These are phyloP conservation scores for Rotaria socialis DNA, from an alignment of 2,888 invertebrate genomes.

Conservation along the genomic window DNA sequence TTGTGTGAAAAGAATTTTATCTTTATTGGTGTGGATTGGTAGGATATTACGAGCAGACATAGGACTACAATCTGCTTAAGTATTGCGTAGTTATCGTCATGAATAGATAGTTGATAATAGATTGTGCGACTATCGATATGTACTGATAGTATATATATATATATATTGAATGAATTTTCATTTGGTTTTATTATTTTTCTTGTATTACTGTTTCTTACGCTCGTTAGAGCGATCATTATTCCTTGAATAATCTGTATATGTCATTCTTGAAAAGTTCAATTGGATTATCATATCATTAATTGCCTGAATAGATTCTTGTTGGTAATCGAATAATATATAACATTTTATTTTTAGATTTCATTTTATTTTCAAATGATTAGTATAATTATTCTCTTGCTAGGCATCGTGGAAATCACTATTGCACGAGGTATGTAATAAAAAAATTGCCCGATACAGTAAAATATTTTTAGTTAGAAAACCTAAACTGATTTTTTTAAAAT, in stretches of 20 bases:
- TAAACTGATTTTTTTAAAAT: neutral
- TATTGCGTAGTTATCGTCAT: slow-evolving; percentile 1
- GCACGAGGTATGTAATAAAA: neutral
- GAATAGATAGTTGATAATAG: slow-evolving; percentile 4
- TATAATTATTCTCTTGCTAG: neutral
- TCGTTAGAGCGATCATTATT: neutral
- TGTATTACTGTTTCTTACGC: neutral
- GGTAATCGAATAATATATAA: too few relatives aligned
- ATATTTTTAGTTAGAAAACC: neutral
- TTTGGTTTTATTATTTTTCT: neutral
- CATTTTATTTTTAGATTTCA: neutral
- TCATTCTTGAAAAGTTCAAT: neutral
- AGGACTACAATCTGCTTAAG: neutral
- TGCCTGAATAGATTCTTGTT: neutral
- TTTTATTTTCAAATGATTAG: neutral
- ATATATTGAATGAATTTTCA: neutral
- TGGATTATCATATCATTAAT: neutral
- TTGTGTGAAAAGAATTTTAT: neutral
- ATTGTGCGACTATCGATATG: neutral
- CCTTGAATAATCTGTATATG: neutral
- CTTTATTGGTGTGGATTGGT: neutral
- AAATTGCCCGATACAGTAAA: neutral
- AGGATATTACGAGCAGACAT: neutral
- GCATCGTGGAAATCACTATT: neutral
- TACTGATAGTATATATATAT: neutral